These are phyloP conservation scores for Coreius guichenoti DNA, from an alignment of 2,797 vertebrate genomes.

Conservation along the genomic window DNA sequence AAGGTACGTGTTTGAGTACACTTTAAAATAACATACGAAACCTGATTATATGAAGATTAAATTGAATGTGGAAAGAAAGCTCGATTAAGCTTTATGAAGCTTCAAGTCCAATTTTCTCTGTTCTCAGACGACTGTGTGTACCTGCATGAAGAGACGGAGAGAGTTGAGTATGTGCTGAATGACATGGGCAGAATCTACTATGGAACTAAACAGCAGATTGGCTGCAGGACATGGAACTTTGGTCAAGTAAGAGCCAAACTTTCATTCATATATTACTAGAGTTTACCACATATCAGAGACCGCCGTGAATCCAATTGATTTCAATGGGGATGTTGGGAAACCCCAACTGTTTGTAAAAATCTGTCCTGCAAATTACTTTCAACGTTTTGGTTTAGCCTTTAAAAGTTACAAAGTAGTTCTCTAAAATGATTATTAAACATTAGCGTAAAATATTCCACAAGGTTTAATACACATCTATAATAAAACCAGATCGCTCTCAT, in stretches of 20 bases:
- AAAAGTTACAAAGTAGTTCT: neutral
- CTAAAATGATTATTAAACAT: neutral
- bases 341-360: neutral
- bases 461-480: neutral
- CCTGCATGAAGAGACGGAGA: slow-evolving; percentile 80
- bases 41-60: neutral
- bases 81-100: neutral
- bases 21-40: slow-evolving; percentile 71
- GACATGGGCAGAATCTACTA: slow-evolving; percentile 86
- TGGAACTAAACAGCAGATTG: slow-evolving; percentile 86
- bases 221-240: slow-evolving; percentile 84
- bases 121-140: slow-evolving; percentile 82
- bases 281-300: neutral
- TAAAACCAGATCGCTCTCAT: neutral
- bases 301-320: neutral
- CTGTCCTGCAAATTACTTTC: neutral
- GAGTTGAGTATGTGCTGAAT: slow-evolving; percentile 86
- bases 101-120: neutral
- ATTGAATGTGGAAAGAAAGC: neutral
- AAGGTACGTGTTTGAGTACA: neutral
- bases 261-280: neutral
- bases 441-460: neutral
- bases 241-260: slow-evolving; percentile 79
- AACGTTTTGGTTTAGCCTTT: neutral
- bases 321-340: neutral